Evolutionary conservation across 1,140 invertebrate genomes (phyloP), one percentile per base, ranked within the genome.

Genomic region (Drosophila nigrodunni): DNA sequence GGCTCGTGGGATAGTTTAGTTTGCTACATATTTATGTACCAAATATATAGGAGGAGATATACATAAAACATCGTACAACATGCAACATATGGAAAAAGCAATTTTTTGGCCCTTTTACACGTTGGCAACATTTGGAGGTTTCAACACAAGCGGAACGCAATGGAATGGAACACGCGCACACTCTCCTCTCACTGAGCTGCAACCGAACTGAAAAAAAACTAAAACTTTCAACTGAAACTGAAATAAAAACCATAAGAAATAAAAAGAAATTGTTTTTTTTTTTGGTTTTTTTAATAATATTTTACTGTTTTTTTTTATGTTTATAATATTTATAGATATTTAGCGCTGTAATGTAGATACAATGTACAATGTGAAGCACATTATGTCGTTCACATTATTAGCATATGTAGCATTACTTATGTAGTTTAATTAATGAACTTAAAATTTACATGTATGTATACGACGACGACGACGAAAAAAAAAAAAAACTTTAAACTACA

Each of bases 261-360:
- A 66, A 78, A 68, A 67, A 46, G 18, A 18, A 66, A 54, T 44
- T 25, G 37, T 67, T 61, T 78, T 66, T 73, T 81, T 81, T 78
- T 68, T 57, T 54, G 47, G 34, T 73, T 74, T 83, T 85, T 87
- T 87, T 87, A 77, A 79, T 87, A 87, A 87, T 88, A 88, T 88
- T 87, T 87, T 88, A 88, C 83, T 79, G 72, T 87, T 87, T 87
- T 87, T 87, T 74, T 60, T 47, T 75, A 76, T 66, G 58, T 68
- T 68, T 86, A 83, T 81, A 78, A 85, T 85, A 82, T 86, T 80
- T 89, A 80, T 74, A 82, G 58, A 62, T 86, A 87, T 87, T 87
- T 87, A 86, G 79, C 71, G 82, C 76, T 74, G 65, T 86, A 86
- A 87, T 86, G 82, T 86, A 86, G 82, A 78, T 86, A 87, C 75